phyloP scores from a whole-genome alignment of 2,797 vertebrate genomes.

The Muscicapa comitata region DNA sequence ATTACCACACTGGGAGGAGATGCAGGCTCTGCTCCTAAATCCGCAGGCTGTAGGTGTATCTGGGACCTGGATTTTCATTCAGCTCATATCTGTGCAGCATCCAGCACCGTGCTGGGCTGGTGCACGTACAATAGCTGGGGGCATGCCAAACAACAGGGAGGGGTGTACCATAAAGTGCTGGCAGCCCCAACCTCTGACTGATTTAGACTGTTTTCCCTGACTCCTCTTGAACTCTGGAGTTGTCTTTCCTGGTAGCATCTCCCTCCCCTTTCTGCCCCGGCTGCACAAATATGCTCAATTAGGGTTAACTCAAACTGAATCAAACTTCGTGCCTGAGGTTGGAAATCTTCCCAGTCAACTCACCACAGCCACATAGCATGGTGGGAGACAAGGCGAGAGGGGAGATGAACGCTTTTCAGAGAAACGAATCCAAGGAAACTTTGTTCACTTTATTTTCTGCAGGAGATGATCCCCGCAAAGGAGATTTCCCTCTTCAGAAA shows the following conservation, averaged over 20 bases:
- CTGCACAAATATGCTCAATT: slow-evolving; percentile 61
- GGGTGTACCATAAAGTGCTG: background rate
- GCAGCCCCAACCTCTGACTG: background rate
- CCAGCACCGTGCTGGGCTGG: background rate
- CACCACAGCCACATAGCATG: slow-evolving; percentile 75
- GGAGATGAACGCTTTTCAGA: slow-evolving; percentile 76
- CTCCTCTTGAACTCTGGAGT: slow-evolving; percentile 26
- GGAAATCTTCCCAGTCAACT: slow-evolving; percentile 77
- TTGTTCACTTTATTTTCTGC: slow-evolving; percentile 73
- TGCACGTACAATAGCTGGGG: background rate
- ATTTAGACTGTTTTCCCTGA: background rate
- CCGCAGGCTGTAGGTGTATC: background rate
- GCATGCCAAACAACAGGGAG: slow-evolving; percentile 8
- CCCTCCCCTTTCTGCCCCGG: slow-evolving; percentile 32
- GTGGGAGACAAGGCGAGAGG: slow-evolving; percentile 70
- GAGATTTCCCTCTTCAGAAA: slow-evolving; percentile 60
- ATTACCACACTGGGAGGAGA: background rate
- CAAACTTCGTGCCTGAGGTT: slow-evolving; percentile 67
- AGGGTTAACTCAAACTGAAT: slow-evolving; percentile 74
- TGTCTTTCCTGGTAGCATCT: background rate
- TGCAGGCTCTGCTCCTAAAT: background rate
- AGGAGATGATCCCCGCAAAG: slow-evolving; percentile 67
- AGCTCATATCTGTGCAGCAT: slow-evolving; percentile 36
- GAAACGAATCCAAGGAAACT: slow-evolving; percentile 73
- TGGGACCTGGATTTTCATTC: slow-evolving; percentile 36